A percentile compares a stretch with the other conserved stretches of the same genome.
Evolutionary conservation across 2,888 invertebrate genomes (phyloP).

Genomic region (Mactromeris polynyma): DNA sequence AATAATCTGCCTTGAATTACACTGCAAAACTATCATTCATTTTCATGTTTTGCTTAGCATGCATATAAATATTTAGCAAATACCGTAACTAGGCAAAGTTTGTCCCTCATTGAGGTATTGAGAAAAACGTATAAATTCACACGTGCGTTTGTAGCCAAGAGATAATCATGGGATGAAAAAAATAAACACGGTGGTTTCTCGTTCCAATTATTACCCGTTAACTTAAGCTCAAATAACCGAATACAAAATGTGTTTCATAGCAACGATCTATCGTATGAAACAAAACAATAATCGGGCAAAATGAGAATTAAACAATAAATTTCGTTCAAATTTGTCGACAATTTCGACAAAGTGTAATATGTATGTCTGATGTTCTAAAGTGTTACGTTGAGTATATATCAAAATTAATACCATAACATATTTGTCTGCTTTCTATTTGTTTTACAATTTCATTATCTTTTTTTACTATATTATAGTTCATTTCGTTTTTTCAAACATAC

Average conservation of each 20-base stretch:
- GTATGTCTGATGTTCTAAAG: too few species aligned
- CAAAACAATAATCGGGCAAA: not conserved
- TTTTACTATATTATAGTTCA: too few species aligned
- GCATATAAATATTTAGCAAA: not conserved
- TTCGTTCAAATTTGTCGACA: not conserved
- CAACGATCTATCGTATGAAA: not conserved
- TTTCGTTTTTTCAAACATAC: too few species aligned
- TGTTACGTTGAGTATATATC: not conserved
- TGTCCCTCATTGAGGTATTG: not conserved
- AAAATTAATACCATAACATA: too few species aligned
- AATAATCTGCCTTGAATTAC: too few species aligned
- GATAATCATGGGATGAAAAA: not conserved
- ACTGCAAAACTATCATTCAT: too few species aligned
- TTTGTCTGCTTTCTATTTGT: too few species aligned
- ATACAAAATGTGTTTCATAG: not conserved
- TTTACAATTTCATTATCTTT: too few species aligned
- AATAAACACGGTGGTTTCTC: not conserved
- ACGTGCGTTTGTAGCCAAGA: not conserved
- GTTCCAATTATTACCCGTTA: not conserved
- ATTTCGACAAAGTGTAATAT: not conserved
- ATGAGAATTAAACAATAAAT: not conserved
- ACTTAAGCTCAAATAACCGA: not conserved
- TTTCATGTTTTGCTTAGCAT: not conserved
- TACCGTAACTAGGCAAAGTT: not conserved
- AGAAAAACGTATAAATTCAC: not conserved